Evolutionary conservation across 2,888 invertebrate genomes (phyloP).

Genomic region (Chymomyza amoena): DNA sequence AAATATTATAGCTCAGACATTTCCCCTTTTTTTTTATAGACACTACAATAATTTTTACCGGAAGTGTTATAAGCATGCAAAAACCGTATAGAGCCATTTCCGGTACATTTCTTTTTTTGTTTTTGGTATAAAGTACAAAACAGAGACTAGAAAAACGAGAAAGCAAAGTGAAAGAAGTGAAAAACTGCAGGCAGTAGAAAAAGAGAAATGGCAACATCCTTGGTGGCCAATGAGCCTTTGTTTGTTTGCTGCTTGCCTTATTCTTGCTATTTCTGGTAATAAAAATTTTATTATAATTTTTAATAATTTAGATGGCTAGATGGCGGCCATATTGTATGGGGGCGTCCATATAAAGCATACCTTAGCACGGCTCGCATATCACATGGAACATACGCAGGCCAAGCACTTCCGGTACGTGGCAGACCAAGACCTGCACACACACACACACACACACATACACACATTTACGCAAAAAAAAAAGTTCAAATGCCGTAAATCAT

Average conservation of each 20-base stretch:
- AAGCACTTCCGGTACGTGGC: conserved; percentile 30
- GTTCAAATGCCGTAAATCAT: conserved; percentile 67
- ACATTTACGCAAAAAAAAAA: conserved; percentile 17
- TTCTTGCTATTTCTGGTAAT: conserved; percentile 58
- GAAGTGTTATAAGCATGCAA: conserved; percentile 46
- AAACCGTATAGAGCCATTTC: conserved; percentile 69
- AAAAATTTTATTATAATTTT: conserved; percentile 68
- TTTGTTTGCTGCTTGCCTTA: conserved; percentile 14
- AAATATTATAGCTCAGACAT: not conserved
- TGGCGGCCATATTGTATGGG: not conserved
- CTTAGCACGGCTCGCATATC: conserved; percentile 10
- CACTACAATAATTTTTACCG: conserved; percentile 46
- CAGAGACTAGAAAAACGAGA: too few species aligned
- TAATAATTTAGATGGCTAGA: conserved; percentile 57
- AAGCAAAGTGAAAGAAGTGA: conserved; percentile 7
- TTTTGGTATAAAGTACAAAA: not conserved
- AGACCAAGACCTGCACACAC: conserved; percentile 14
- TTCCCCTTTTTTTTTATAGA: not conserved
- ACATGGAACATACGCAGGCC: conserved; percentile 38
- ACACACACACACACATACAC: not conserved
- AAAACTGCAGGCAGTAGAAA: conserved; percentile 32
- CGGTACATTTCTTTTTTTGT: conserved; percentile 48
- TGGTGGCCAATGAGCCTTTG: not conserved
- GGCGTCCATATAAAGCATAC: not conserved
- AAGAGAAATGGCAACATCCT: not conserved